phyloP scores from a whole-genome alignment of 23 tunicate genomes.

The Ciona savignyi region DNA sequence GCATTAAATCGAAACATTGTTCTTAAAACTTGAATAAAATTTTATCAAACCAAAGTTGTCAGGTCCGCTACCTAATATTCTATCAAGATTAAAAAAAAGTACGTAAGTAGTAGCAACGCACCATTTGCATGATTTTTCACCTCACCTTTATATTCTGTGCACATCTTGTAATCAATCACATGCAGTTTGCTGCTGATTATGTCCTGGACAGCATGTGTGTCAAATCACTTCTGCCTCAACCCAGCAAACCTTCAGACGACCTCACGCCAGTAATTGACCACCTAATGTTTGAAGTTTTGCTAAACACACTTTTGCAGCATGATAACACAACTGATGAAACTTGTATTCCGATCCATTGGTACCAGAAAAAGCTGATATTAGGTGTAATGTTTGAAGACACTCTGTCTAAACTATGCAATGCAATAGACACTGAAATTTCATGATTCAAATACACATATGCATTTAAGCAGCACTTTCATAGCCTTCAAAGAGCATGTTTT shows the following conservation, averaged over 20 bases:
- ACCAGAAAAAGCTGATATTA: constrained; percentile 11
- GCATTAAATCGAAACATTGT: too few species aligned
- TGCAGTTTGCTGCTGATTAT: constrained; percentile 26
- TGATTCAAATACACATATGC: too few species aligned
- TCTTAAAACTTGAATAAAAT: too few species aligned
- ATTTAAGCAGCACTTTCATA: too few species aligned
- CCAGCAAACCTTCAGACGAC: not conserved
- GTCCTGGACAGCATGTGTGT: constrained; percentile 33
- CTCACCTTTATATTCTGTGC: too few species aligned
- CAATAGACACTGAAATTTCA: too few species aligned
- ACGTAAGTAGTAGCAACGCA: too few species aligned
- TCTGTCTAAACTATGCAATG: not conserved
- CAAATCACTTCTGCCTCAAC: constrained; percentile 26
- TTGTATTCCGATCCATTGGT: constrained; percentile 28
- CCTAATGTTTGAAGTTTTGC: constrained; percentile 20
- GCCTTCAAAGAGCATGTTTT: too few species aligned
- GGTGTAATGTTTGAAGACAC: constrained; percentile 5
- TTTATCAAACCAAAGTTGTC: too few species aligned
- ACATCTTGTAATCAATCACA: not conserved
- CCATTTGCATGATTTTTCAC: too few species aligned
- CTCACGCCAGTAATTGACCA: constrained; percentile 7
- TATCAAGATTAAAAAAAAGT: too few species aligned
- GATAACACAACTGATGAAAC: not conserved
- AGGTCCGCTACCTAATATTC: too few species aligned
- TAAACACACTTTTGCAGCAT: constrained; percentile 4